Conservation (phyloP, 2,113 vertebrate species). For the Cynoglossus semilaevis region DNA sequence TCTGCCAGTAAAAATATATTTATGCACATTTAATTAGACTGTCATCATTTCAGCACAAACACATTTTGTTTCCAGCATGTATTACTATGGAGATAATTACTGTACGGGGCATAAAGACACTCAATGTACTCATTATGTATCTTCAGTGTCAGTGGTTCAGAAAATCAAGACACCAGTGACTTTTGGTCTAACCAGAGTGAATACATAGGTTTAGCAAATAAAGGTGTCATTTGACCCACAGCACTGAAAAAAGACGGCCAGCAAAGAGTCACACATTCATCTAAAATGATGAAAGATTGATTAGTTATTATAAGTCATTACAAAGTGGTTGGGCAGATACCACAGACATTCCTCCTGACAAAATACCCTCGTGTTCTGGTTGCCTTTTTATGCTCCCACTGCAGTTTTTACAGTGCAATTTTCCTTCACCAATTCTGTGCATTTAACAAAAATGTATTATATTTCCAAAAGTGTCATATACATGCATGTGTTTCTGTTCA, state of each 20-base stretch:
- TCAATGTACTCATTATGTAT: no score
- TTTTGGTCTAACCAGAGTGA: no score
- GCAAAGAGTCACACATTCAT: constrained; percentile 1
- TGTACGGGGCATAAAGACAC: no score
- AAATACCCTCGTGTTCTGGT: constrained; percentile 45
- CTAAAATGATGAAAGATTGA: constrained; percentile 41
- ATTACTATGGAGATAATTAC: no score
- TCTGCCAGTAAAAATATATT: no score
- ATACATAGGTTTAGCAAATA: constrained; percentile 11
- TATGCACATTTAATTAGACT: no score
- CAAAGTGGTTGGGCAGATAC: constrained; percentile 28
- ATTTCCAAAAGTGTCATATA: constrained; percentile 14
- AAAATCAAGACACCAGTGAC: no score
- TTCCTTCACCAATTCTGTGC: constrained; percentile 41
- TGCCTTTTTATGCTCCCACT: constrained; percentile 49
- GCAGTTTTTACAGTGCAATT: constrained; percentile 26
- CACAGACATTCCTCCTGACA: constrained; percentile 57
- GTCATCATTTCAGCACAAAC: no score
- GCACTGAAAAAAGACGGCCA: background rate
- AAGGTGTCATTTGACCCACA: constrained; percentile 31
- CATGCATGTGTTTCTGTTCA: no score
- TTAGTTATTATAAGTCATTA: constrained; percentile 49
- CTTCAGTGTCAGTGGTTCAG: no score
- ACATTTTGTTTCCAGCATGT: no score
- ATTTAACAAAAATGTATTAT: constrained; percentile 18